Evolutionary conservation across 2,797 vertebrate genomes (phyloP), one percentile per base, ranked within the genome.

Genomic region (Rachycentron canadum): DNA sequence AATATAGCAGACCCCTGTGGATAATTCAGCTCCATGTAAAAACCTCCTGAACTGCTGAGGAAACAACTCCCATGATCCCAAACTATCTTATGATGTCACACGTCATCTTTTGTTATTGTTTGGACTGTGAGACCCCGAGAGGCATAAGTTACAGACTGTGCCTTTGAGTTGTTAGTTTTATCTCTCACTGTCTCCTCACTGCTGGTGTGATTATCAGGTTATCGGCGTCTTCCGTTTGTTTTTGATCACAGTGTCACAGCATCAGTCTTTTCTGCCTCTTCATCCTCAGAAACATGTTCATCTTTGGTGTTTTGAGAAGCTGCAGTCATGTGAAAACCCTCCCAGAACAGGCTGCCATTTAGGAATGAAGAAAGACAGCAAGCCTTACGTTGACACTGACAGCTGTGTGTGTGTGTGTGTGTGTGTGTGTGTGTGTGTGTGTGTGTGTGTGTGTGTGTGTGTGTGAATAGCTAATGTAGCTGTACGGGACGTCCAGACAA

Each of bases 281-380:
- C 62, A 14, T 30, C 52, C 30, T 25, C 26, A n/a, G 5, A 61
- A 23, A 64, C 14, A 28, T 28, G 50, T 13, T 26, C 11, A 5
- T 52, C 25, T 52, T 13, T 50, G n/a, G n/a, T 50, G 5, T 52
- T 52, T 26, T 14, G 12, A 16, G 19, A 9, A 0, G 49, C 58
- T 36, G 40, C 47, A 34, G 66, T 66, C 79, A 5, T 52, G 57
- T 68, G 58, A 49, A 72, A 72, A 73, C 28, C 13, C 28, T 61
- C 41, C 32, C 60, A 50, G 64, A 28, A 28, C 32, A 28, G 11
- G 57, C 6, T 1, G 0, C 0, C 3, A 26, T 75, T 62, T 34
- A 86, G 86, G 83, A 89, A 83, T 86, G 84, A 86, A 70, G 82
- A 76, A 3, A 10, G 57, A 66, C 76, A 5, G 25, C 74, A 8